Conservation (phyloP, 2,113 vertebrate species). For the Eulemur macaco region DNA sequence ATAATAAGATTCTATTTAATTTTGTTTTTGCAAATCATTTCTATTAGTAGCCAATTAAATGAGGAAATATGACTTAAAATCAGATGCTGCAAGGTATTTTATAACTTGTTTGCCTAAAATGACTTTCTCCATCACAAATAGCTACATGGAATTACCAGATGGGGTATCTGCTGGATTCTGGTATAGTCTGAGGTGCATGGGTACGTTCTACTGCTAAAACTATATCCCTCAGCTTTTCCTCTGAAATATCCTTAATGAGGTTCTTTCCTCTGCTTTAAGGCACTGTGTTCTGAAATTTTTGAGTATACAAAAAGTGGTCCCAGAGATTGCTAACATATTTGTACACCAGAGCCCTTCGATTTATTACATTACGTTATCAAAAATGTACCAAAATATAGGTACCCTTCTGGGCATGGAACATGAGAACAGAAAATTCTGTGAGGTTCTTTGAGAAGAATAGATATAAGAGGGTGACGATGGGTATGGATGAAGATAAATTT, state of each 20-base stretch:
- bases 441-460: background rate
- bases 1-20: background rate
- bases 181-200: background rate
- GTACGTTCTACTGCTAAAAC: background rate
- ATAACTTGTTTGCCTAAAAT: background rate
- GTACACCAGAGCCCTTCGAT: background rate
- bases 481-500: background rate
- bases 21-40: slow-evolving; percentile 28
- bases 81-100: background rate
- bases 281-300: background rate
- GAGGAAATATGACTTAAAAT: background rate
- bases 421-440: background rate
- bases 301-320: background rate
- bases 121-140: background rate
- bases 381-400: background rate
- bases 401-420: background rate
- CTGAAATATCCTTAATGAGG: background rate
- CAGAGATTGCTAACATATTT: background rate
- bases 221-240: background rate
- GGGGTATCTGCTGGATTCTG: background rate
- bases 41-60: background rate
- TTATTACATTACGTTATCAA: background rate
- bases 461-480: background rate
- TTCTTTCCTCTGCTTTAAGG: background rate
- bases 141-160: background rate